A percentile compares a stretch with the other conserved stretches of the same genome.
Conservation (phyloP, 2,888 invertebrate genomes). For the Drosophila nigritarsus region DNA sequence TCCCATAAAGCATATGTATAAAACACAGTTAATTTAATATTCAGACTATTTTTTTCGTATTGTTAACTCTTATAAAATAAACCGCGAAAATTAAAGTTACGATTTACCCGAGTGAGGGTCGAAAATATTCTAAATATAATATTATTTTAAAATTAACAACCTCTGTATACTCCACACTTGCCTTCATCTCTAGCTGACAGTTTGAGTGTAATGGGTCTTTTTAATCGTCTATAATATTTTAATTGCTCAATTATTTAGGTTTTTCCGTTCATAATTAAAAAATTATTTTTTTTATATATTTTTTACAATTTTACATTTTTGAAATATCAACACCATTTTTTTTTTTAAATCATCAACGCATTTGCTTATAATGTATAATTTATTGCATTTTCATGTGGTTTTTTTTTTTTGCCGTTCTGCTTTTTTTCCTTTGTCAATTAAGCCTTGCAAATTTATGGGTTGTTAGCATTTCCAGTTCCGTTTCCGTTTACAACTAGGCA, state of each 20-base stretch:
- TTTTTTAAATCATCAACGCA: slow-evolving; percentile 52
- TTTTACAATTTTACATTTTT: not conserved
- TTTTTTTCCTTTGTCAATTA: slow-evolving; percentile 15
- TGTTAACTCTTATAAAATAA: not conserved
- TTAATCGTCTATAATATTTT: not conserved
- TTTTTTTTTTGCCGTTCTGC: slow-evolving; percentile 15
- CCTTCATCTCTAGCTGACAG: not conserved
- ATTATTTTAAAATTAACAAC: not conserved
- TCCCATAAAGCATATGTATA: not conserved
- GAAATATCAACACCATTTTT: not conserved
- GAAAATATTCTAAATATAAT: not conserved
- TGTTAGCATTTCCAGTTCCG: slow-evolving; percentile 58
- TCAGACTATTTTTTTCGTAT: not conserved
- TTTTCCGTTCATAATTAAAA: no score
- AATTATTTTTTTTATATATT: slow-evolving; percentile 6
- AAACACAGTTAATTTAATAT: not conserved
- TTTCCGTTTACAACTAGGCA: slow-evolving; percentile 64
- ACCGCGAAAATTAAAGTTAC: not conserved
- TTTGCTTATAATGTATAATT: slow-evolving; percentile 67
- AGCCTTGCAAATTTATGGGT: slow-evolving; percentile 56
- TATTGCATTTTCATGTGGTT: slow-evolving; percentile 46
- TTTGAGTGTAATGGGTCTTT: not conserved
- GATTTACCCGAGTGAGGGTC: not conserved
- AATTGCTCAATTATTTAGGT: not conserved
- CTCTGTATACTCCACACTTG: not conserved